Conservation (phyloP, 1,140 invertebrate species). For the Zaprionus tsacasi region DNA sequence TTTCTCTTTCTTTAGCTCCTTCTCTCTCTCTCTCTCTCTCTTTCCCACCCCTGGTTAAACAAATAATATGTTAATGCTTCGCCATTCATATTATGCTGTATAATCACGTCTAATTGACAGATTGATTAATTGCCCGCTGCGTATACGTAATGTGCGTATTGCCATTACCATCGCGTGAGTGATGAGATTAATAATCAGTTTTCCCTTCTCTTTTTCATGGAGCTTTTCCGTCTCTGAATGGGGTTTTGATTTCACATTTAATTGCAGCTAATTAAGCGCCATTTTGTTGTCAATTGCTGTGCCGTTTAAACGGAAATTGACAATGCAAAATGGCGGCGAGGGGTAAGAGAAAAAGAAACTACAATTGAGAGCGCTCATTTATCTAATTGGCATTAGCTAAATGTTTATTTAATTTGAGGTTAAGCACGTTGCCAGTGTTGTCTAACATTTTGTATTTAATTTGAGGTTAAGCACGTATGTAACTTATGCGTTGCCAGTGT, state of each 20-base stretch:
- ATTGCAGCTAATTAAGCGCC: background rate
- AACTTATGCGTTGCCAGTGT: too few relatives aligned
- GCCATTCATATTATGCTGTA: slow-evolving; percentile 22
- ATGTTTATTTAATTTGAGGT: background rate
- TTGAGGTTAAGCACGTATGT: too few relatives aligned
- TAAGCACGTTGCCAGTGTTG: background rate
- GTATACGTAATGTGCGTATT: slow-evolving; percentile 18
- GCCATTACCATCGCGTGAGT: background rate
- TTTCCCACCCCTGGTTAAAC: background rate
- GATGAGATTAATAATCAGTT: background rate
- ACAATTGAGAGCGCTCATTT: too few relatives aligned
- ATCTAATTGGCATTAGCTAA: background rate
- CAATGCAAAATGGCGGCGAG: too few relatives aligned
- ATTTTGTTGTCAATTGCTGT: background rate
- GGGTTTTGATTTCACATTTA: background rate
- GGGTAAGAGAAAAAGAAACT: too few relatives aligned
- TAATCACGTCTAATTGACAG: slow-evolving; percentile 48
- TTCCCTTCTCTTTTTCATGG: background rate
- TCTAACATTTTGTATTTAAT: too few relatives aligned
- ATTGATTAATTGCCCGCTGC: slow-evolving; percentile 40
- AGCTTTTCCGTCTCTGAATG: background rate
- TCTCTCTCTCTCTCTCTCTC: background rate
- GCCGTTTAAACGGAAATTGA: too few relatives aligned
- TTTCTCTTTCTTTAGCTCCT: background rate
- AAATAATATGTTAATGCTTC: slow-evolving; percentile 53